Base-by-base conservation (phyloP, 2,888 invertebrate species). In the Drosophila longiperda region DNA sequence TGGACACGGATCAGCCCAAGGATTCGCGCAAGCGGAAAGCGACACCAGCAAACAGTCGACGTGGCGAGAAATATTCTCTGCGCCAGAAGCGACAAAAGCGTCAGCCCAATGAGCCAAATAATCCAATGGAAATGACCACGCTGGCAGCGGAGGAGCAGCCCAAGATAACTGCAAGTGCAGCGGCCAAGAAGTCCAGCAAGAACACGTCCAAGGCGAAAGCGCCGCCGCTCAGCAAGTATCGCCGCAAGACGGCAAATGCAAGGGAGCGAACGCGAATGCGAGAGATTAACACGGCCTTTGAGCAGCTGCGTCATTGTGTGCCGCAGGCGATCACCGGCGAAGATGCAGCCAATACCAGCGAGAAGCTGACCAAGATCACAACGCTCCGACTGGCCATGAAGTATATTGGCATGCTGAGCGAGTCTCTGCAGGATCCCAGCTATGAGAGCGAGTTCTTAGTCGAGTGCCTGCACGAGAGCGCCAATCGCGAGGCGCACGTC, bases 221-320 rank as follows among this genome's bases (percentile, higher is more conserved):
- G 33, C 95, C 96, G 65, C 96, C 96, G 17, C 94, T 98, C 82
- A 97, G 97, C 94, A 98, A 98, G 93, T 98, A 98, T 93, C 94
- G 98, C 33, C 94, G 98, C 84, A 97, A 97, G 94, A 97, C 97
- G 1, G 98, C 98, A 17, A 98, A 98, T 93, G 97, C 97, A 0
- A 93, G 98, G 36, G 98, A 98, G 90, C 93, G 98, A 38, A 96
- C 96, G 79, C 95, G 98, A 65, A 98, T 98, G 98, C 94, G 96
- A 57, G 98, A 98, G 92, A 98, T 98, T 83, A 98, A 98, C 93
- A 95, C 95, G 71, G 98, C 98, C 1, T 98, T 98, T 93, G 98
- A 98, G 91, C 95, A 96, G 2, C 94, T 98, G 11, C 94, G 97
- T 32, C 94, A 95, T 20, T 96, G 96, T 32, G 96, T 98, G 15